Conservation (phyloP, 1,140 invertebrate species). For the Cardiocondyla obscurior region DNA sequence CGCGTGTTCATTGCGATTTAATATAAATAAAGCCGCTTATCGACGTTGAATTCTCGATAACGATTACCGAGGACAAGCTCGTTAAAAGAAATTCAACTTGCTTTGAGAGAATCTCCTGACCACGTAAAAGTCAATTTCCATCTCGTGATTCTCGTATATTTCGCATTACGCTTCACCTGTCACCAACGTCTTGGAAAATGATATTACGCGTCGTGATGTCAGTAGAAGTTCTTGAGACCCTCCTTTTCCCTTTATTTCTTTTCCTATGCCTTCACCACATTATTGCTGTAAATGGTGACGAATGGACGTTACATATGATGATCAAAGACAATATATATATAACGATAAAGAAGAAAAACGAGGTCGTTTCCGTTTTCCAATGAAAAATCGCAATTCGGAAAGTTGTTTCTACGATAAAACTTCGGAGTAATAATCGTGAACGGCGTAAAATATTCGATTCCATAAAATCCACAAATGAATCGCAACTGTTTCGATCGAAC, state of each 20-base stretch:
- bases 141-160: background rate
- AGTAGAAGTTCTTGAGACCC: background rate
- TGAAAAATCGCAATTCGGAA: background rate
- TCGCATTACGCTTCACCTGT: conserved; percentile 11
- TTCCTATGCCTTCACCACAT: conserved; percentile 15
- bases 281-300: conserved; percentile 16
- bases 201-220: background rate
- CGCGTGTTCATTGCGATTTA: background rate
- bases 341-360: conserved; percentile 39
- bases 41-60: background rate
- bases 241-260: conserved; percentile 7
- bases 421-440: background rate
- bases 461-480: background rate
- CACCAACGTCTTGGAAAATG: conserved; percentile 6
- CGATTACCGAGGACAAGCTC: background rate
- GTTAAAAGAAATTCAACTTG: conserved; percentile 13
- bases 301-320: conserved; percentile 14
- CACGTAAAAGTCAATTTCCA: conserved; percentile 10
- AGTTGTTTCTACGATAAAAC: background rate
- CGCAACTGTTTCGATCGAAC: background rate
- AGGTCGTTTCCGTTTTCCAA: background rate
- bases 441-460: background rate
- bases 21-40: conserved; percentile 45
- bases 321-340: conserved; percentile 7
- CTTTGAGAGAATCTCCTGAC: conserved; percentile 4